Evolutionary conservation across 2,797 vertebrate genomes (phyloP).

Genomic region (Siniperca scherzeri): DNA sequence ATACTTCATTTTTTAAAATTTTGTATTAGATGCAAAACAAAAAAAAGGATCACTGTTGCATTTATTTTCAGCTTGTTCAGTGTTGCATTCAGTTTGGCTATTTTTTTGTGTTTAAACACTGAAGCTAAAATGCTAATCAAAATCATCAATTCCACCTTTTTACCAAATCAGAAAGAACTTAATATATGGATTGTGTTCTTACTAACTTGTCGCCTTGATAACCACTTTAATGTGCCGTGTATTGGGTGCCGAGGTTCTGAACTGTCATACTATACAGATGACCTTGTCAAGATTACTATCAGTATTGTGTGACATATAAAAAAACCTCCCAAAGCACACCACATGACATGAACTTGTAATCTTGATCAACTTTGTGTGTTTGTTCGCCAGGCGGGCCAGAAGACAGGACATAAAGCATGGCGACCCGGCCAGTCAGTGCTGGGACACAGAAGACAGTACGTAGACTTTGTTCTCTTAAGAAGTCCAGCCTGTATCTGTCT

Average conservation of each 20-base stretch:
- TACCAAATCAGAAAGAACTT: background rate
- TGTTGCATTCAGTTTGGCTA: background rate
- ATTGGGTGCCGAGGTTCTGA: background rate
- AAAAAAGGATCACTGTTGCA: background rate
- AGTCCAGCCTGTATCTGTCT: background rate
- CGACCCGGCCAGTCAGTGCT: conserved; percentile 95
- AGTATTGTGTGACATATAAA: background rate
- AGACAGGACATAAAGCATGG: conserved; percentile 98
- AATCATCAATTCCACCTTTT: background rate
- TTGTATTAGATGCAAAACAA: background rate
- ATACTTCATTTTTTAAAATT: too few species aligned
- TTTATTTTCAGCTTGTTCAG: background rate
- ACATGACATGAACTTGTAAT: background rate
- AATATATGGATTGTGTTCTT: too few species aligned
- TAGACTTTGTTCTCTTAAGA: conserved; percentile 39
- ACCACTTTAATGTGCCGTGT: background rate
- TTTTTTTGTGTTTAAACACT: background rate
- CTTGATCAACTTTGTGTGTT: conserved; percentile 37
- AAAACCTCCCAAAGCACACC: background rate
- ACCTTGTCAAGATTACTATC: background rate
- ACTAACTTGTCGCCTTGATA: too few species aligned
- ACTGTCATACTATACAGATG: background rate
- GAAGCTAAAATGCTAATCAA: background rate
- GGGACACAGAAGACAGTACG: conserved; percentile 95
- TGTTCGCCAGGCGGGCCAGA: conserved; percentile 90